Evolutionary conservation across 2,888 invertebrate species (phyloP).

Genomic region (Ormyrus rosae): DNA sequence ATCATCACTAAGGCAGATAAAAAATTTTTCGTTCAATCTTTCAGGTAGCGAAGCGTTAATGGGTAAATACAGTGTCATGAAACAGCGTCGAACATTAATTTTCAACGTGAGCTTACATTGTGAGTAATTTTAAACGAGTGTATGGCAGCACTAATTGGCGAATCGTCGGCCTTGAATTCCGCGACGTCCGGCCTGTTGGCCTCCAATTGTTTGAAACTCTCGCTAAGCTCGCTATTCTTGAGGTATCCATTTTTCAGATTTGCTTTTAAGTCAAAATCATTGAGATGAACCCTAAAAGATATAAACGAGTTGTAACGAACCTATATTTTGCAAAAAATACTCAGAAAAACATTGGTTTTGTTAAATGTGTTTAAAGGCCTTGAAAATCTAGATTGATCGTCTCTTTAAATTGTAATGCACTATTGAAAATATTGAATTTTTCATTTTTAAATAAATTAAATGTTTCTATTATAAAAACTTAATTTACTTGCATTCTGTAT

Average conservation of each 20-base stretch:
- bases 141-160: constrained; percentile 81
- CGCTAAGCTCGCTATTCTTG: constrained; percentile 79
- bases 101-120: constrained; percentile 77
- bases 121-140: constrained; percentile 85
- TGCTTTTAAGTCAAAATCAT: constrained; percentile 83
- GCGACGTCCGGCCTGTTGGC: constrained; percentile 82
- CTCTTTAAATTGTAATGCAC: too few species aligned
- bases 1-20: neutral
- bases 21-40: neutral
- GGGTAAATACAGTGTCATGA: neutral
- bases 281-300: constrained; percentile 80
- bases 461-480: too few species aligned
- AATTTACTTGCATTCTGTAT: too few species aligned
- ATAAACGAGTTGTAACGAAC: neutral
- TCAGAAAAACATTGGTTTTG: too few species aligned
- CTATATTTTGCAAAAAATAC: too few species aligned
- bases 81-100: constrained; percentile 1
- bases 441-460: too few species aligned
- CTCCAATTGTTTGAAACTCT: constrained; percentile 83
- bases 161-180: constrained; percentile 84
- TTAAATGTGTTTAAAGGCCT: too few species aligned
- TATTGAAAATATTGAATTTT: too few species aligned
- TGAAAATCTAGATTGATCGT: too few species aligned
- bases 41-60: neutral
- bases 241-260: constrained; percentile 70